Evolutionary conservation across 2,888 invertebrate genomes (phyloP).

Genomic region (Stenodera caucasica): DNA sequence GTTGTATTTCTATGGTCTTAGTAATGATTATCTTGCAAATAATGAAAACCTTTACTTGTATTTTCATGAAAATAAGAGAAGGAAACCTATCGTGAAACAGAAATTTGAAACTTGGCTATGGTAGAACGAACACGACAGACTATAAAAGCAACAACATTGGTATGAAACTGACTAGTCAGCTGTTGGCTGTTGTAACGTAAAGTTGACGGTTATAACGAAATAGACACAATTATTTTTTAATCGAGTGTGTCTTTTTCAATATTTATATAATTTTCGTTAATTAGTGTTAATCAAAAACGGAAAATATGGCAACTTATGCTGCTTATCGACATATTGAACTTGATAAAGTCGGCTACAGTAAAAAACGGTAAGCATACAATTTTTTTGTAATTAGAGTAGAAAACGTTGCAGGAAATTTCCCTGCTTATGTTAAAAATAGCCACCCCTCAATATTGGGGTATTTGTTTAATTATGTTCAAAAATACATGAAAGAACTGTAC

Average conservation of each 20-base stretch:
- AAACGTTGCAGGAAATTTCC: not conserved
- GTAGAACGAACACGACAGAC: constrained; percentile 38
- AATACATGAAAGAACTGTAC: not conserved
- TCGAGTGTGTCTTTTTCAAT: not conserved
- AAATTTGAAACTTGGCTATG: constrained; percentile 16
- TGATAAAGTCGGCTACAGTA: constrained; percentile 91
- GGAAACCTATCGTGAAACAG: constrained; percentile 14
- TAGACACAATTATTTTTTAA: not conserved
- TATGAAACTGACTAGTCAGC: constrained; percentile 47
- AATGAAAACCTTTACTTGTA: not conserved
- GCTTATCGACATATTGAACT: constrained; percentile 92
- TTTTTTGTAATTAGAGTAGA: not conserved
- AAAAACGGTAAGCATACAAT: constrained; percentile 73
- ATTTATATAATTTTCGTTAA: constrained; percentile 17
- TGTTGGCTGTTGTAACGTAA: constrained; percentile 42
- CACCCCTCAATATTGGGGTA: not conserved
- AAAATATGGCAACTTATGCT: constrained; percentile 85
- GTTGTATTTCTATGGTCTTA: not conserved
- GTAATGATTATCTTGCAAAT: not conserved
- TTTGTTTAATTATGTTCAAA: not conserved
- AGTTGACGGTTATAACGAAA: constrained; percentile 6
- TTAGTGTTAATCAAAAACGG: not conserved
- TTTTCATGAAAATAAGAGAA: not conserved
- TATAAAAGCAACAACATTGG: constrained; percentile 47
- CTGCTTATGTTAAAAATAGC: not conserved